Percentiles rank a stretch among this genome's conserved stretches.
These are phyloP conservation scores for Trachelus tabidus DNA, from an alignment of 2,888 invertebrate species.

Conservation along the genomic window DNA sequence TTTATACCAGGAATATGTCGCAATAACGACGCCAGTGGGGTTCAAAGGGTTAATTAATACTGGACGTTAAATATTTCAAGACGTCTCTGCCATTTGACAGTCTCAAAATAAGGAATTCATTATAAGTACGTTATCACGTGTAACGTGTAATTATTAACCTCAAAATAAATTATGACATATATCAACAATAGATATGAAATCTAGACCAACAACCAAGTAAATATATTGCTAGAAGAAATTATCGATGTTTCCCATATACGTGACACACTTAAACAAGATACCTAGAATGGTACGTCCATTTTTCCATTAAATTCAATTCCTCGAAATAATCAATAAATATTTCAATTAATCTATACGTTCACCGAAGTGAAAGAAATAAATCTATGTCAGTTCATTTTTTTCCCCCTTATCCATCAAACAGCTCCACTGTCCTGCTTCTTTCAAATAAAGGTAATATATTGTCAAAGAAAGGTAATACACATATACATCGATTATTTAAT, in stretches of 20 bases:
- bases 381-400: not conserved
- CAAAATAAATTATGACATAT: no score
- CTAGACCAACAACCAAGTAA: no score
- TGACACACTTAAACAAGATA: not conserved
- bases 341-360: not conserved
- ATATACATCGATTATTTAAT: no score
- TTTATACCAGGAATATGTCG: no score
- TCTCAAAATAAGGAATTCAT: not conserved
- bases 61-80: not conserved
- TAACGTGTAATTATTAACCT: no score
- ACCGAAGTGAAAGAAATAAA: not conserved
- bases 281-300: not conserved
- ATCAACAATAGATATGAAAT: no score
- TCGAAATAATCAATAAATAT: not conserved
- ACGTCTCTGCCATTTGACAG: not conserved
- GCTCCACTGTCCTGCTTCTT: not conserved
- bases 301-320: not conserved
- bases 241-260: not conserved
- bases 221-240: not conserved
- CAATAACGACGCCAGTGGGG: no score
- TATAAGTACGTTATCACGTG: not conserved
- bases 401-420: not conserved
- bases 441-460: no score
- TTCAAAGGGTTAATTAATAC: not conserved
- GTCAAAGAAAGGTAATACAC: no score